phyloP scores from a whole-genome alignment of 2,113 vertebrate genomes.

The Elachura formosa region DNA sequence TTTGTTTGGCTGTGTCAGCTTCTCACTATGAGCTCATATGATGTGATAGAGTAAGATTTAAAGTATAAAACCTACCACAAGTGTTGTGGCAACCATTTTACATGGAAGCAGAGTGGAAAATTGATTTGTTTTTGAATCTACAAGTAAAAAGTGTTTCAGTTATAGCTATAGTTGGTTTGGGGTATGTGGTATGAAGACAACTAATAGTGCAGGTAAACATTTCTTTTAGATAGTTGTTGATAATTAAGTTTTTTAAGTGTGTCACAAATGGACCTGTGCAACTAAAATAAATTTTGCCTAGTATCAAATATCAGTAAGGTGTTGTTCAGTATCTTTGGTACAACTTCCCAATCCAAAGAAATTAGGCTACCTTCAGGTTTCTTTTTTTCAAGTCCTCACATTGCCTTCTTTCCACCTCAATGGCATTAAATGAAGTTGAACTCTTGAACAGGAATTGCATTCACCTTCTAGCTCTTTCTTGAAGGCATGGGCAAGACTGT shows the following conservation, averaged over 20 bases:
- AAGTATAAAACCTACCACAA: neutral
- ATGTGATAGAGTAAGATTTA: neutral
- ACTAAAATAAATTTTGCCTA: neutral
- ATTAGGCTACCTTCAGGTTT: neutral
- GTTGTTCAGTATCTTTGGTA: neutral
- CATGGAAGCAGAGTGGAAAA: neutral
- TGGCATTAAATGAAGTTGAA: neutral
- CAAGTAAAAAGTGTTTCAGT: neutral
- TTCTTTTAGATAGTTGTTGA: neutral
- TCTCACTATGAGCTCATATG: neutral
- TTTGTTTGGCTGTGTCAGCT: neutral
- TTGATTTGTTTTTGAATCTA: neutral
- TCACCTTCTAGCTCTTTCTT: neutral
- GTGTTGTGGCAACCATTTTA: neutral
- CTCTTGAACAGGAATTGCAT: neutral
- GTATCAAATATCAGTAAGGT: neutral
- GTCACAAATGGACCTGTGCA: neutral
- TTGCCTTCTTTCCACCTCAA: neutral
- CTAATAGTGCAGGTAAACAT: neutral
- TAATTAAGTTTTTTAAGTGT: neutral
- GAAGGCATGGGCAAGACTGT: neutral
- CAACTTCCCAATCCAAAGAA: neutral
- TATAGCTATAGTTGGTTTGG: accelerated
- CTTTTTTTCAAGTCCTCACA: neutral
- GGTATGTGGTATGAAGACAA: neutral